Base-by-base conservation (phyloP, 1,140 invertebrate genomes). In the Atta texana region DNA sequence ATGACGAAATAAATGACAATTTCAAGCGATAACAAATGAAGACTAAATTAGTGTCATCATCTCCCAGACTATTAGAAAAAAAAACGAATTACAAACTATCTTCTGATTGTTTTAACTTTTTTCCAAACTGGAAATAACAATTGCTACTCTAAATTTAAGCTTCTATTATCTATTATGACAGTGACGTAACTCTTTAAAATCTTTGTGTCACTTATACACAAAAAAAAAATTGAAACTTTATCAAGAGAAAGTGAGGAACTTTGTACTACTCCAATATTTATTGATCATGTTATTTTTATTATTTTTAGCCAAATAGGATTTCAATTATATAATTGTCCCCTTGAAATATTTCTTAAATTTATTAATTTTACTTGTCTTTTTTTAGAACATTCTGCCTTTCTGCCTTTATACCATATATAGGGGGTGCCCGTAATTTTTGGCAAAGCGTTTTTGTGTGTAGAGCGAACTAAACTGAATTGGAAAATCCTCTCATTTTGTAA, bases 101-200 rank as follows among this genome's bases (percentile, higher is more conserved):
- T n/a, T 44, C 34, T 34, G 18, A 76, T 24, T 4, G 1, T 59
- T 63, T 21, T 44, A 55, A 63, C 21, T 57, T 72, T 31, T 24
- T 49, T 61, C 18, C 53, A 61, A 82, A 74, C 24, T 4, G 24
- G 34, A 82, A 82, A 74, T 61, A 72, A 44, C 2, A 59, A 72
- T 31, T 7, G 14, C 24, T 39, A 72, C 28, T 61, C 18, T 82
- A 74, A 72, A 59, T 59, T 72, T 82, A 68, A 82, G 68, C 80
- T 59, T 74, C 39, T 61, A 28, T 59, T 82, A 55, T 39, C 1
- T 72, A 57, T 81, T 78, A 81, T 10, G 1, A 82, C 78, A 82
- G 59, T 82, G 66, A 59, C 66, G 66, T 55, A 55, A 72, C 44
- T 72, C 12, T 49, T 39, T 18, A 24, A 53, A 16, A 51, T 10